Conservation (phyloP, 2,113 vertebrate species). For the Eublepharis macularius region DNA sequence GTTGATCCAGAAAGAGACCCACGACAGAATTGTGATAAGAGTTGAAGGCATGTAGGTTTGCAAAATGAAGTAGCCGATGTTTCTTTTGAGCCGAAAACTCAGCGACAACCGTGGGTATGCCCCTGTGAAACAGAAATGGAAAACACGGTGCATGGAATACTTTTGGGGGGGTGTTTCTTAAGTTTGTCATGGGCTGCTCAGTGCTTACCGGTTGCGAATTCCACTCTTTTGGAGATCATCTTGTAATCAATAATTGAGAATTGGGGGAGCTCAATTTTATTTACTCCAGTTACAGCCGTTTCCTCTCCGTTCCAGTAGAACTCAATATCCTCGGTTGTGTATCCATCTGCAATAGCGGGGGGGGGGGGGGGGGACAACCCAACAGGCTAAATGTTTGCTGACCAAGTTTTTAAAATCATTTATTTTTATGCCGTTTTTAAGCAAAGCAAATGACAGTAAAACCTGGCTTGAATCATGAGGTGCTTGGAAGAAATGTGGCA, state of each 20-base stretch:
- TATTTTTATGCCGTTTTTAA: neutral
- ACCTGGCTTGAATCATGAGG: no score
- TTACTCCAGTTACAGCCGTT: conserved; percentile 88
- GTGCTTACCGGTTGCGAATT: conserved; percentile 90
- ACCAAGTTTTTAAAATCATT: neutral
- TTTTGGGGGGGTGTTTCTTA: neutral
- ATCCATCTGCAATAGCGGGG: conserved; percentile 87
- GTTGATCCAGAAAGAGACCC: conserved; percentile 95
- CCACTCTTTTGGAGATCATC: conserved; percentile 89
- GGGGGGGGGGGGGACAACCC: neutral
- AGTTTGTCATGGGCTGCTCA: neutral
- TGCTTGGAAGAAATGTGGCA: no score
- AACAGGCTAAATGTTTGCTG: neutral
- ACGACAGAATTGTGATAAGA: conserved; percentile 88
- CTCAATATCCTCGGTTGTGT: conserved; percentile 95
- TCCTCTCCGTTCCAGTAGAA: conserved; percentile 94
- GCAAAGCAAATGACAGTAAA: neutral
- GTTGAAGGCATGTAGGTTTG: conserved; percentile 93
- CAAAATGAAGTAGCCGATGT: conserved; percentile 92
- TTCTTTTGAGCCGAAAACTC: conserved; percentile 90
- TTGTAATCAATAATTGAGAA: conserved; percentile 94
- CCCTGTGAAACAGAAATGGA: conserved; percentile 73
- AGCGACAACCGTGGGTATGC: conserved; percentile 90
- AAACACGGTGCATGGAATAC: conserved; percentile 4
- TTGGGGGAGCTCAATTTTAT: conserved; percentile 92